Evolutionary conservation across 1,140 invertebrate species (phyloP), one percentile per base, ranked within the genome.

Genomic region (Cataglyphis hispanica): DNA sequence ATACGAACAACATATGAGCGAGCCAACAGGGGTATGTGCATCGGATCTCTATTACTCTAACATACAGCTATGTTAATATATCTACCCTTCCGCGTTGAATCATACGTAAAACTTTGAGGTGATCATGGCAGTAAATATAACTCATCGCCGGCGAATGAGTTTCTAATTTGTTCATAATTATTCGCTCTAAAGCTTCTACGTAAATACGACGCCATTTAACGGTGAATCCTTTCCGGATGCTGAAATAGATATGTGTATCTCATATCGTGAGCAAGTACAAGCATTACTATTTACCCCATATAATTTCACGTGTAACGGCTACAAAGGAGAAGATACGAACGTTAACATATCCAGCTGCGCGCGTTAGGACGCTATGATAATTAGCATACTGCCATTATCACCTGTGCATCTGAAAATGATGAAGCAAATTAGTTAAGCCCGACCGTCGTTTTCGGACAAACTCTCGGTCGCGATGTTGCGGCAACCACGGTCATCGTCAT

Each of bases 331-430:
- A 66, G 46, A 40, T 56, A 80, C 27, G 27, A 66, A 80, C 60
- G 50, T 64, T 85, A 25, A 13, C 37, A n/a, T 61, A 56, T 76
- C 25, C 75, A 80, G 37, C 34, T 80, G 50, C 60, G 80, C 63
- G 53, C 63, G 80, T 70, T 81, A 63, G 11, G 58, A 61, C 50
- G 53, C 86, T 87, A 87, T 3, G 2, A 31, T 87, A 89, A 89
- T 87, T 87, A 83, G 56, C 86, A 60, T 76, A n/a, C 76, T 78
- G 56, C 74, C 84, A 69, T 89, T 89, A 84, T 74, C 88, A 89
- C 84, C 88, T 89, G 88, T 63, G 77, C 53, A 70, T 31, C 83
- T 56, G 77, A 78, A 84, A 74, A 81, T 80, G 77, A 86, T 86
- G 64, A 64, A 25, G 22, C 40, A 50, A 43, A 84, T 83, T 83